Percentiles rank a stretch among this genome's conserved stretches.
These are phyloP conservation scores for Pseudorasbora parva DNA, from an alignment of 2,113 vertebrate genomes.

Conservation along the genomic window DNA sequence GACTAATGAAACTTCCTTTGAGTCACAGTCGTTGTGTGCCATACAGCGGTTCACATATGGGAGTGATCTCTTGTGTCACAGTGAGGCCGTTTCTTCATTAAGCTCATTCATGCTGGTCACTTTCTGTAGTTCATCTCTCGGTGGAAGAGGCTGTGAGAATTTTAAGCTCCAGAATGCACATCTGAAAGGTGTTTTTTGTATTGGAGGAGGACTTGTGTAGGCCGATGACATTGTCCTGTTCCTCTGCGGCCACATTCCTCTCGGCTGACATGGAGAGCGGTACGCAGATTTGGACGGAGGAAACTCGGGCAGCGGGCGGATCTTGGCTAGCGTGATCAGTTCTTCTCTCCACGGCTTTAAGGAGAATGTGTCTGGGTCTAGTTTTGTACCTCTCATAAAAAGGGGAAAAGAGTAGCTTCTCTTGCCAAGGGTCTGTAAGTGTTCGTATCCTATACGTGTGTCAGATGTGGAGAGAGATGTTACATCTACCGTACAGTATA, in stretches of 20 bases:
- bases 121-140: background rate
- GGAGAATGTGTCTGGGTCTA: constrained; percentile 61
- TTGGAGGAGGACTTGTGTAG: constrained; percentile 13
- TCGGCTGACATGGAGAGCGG: constrained; percentile 49
- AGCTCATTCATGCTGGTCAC: background rate
- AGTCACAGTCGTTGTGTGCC: background rate
- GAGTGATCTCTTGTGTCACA: background rate
- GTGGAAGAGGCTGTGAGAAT: background rate
- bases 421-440: constrained; percentile 61
- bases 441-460: constrained; percentile 46
- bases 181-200: background rate
- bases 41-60: background rate
- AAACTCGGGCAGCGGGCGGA: constrained; percentile 56
- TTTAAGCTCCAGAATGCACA: background rate
- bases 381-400: constrained; percentile 53
- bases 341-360: constrained; percentile 54
- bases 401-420: constrained; percentile 16
- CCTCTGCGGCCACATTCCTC: constrained; percentile 53
- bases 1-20: background rate
- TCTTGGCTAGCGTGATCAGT: constrained; percentile 53
- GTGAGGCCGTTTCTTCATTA: background rate
- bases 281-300: constrained; percentile 41
- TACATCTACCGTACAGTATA: background rate
- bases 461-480: constrained; percentile 35
- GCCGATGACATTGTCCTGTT: constrained; percentile 48